These are phyloP conservation scores for Flexamia atlantica DNA, from an alignment of 2,888 invertebrate species.

Conservation along the genomic window DNA sequence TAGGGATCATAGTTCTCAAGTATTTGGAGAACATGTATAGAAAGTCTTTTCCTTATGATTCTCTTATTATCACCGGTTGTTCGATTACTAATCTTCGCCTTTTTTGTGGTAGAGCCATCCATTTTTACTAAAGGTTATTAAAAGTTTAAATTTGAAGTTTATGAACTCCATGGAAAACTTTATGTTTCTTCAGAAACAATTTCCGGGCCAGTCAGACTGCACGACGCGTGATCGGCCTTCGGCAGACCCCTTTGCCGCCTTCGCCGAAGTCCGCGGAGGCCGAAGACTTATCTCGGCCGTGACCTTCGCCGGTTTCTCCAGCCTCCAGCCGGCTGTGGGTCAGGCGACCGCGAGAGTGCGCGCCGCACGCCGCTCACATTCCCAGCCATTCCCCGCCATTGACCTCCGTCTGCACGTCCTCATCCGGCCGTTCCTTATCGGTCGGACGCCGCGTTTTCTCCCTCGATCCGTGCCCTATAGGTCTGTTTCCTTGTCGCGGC, in stretches of 20 bases:
- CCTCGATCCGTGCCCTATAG: not conserved
- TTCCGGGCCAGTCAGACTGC: not conserved
- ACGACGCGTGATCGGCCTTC: not conserved
- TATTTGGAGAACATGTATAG: too few species aligned
- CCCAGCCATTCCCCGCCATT: conserved; percentile 45
- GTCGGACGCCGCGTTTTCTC: not conserved
- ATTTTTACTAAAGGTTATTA: too few species aligned
- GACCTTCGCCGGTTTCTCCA: conserved; percentile 39
- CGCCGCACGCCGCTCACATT: conserved; percentile 60
- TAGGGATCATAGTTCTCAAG: too few species aligned
- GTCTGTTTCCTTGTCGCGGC: too few species aligned
- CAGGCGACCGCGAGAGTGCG: conserved; percentile 54
- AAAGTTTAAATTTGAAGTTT: too few species aligned
- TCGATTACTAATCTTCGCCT: too few species aligned
- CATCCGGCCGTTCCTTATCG: conserved; percentile 30
- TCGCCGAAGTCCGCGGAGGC: not conserved
- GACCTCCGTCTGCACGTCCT: conserved; percentile 11
- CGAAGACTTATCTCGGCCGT: not conserved
- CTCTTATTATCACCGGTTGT: too few species aligned
- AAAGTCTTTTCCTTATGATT: too few species aligned
- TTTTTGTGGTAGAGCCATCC: too few species aligned
- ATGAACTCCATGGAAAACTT: too few species aligned
- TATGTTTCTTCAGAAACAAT: too few species aligned
- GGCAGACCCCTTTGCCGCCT: not conserved
- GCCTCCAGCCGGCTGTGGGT: conserved; percentile 30